These are phyloP conservation scores for Homarus americanus DNA, from an alignment of 1,140 invertebrate species.

Conservation along the genomic window DNA sequence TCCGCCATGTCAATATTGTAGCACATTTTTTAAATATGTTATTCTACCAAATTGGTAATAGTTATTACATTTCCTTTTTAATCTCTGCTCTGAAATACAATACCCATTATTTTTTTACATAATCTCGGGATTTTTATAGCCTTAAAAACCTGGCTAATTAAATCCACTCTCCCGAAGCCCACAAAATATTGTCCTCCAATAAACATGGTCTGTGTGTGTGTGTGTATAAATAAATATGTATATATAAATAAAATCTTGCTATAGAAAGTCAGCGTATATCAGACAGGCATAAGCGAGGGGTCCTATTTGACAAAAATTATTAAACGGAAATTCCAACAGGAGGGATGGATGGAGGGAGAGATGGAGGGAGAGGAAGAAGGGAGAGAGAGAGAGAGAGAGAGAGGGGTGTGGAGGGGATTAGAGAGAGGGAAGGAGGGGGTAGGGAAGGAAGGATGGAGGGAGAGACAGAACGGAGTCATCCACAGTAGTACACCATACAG, in stretches of 20 bases:
- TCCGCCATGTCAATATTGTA: slow-evolving; percentile 28
- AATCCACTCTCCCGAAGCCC: not conserved
- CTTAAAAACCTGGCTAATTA: slow-evolving; percentile 4
- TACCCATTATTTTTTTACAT: not conserved
- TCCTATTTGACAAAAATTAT: not conserved
- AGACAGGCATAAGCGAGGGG: not conserved
- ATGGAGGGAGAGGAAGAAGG: not conserved
- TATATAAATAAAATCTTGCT: not conserved
- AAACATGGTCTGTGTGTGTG: slow-evolving; percentile 17
- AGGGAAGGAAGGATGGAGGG: too few species aligned
- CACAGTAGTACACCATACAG: not conserved
- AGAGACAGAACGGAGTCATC: not conserved
- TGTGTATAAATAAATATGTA: not conserved
- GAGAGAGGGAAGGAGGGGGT: too few species aligned
- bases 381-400: too few species aligned
- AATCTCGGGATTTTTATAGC: not conserved
- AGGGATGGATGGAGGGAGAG: too few species aligned
- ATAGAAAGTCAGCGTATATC: not conserved
- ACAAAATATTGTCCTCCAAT: slow-evolving; percentile 22
- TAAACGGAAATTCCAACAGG: not conserved
- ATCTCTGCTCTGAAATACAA: not conserved
- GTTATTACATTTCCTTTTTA: not conserved
- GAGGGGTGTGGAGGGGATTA: too few species aligned
- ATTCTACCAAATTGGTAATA: not conserved
- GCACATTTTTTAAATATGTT: not conserved